phyloP scores from a whole-genome alignment of 2,888 invertebrate species.

The Leptodirus hochenwartii region DNA sequence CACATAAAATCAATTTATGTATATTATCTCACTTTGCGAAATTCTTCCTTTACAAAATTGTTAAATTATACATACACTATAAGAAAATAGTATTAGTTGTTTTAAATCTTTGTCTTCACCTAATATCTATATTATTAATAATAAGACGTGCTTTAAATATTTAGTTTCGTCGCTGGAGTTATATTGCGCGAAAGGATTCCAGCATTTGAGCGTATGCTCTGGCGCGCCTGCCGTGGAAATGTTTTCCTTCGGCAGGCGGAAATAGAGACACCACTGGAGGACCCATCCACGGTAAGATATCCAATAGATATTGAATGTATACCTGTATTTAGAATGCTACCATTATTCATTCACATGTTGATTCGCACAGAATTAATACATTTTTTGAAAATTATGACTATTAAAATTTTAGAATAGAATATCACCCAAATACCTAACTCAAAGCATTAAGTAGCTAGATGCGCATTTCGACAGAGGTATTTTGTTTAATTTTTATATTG shows the following conservation, averaged over 20 bases:
- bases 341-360: background rate
- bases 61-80: too few species aligned
- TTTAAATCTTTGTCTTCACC: background rate
- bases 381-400: too few species aligned
- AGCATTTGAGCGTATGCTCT: conserved; percentile 81
- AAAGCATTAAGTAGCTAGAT: too few species aligned
- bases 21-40: too few species aligned
- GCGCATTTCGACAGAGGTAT: too few species aligned
- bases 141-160: background rate
- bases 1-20: too few species aligned
- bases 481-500: too few species aligned
- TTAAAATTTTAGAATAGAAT: too few species aligned
- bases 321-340: background rate
- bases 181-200: conserved; percentile 75
- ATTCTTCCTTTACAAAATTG: too few species aligned
- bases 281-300: conserved; percentile 67
- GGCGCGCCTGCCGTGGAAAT: conserved; percentile 84
- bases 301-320: too few species aligned
- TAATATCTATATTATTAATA: background rate
- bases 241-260: conserved; percentile 78
- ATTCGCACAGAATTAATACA: too few species aligned
- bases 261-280: conserved; percentile 66
- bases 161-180: conserved; percentile 73
- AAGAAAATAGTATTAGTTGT: background rate
- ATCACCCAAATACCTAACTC: too few species aligned